Evolutionary conservation across 2,888 invertebrate genomes (phyloP).

Genomic region (Sphaeridia pumilis): DNA sequence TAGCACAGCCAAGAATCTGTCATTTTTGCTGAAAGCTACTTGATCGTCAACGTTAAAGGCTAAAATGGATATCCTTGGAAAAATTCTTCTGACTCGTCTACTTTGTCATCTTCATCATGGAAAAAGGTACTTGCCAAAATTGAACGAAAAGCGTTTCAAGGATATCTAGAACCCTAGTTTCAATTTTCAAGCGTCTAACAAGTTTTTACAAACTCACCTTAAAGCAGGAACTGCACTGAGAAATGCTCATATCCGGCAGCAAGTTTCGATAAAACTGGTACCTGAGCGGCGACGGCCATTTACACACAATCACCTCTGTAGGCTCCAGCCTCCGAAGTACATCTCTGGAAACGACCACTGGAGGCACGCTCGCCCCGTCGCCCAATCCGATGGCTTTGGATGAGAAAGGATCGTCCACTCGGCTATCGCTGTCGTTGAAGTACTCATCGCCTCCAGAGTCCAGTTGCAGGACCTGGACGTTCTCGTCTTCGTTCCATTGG

Average conservation of each 20-base stretch:
- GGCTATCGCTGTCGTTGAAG: conserved; percentile 12
- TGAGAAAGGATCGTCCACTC: conserved; percentile 25
- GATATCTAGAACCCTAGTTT: too few relatives aligned
- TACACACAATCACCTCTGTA: conserved; percentile 65
- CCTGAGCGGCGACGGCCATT: conserved; percentile 58
- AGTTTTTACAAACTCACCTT: conserved; percentile 64
- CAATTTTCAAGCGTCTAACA: too few relatives aligned
- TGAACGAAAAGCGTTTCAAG: too few relatives aligned
- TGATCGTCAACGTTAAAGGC: too few relatives aligned
- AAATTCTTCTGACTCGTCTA: too few relatives aligned
- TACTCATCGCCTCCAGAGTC: conserved; percentile 25
- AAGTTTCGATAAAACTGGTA: conserved; percentile 79
- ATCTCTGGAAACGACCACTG: conserved; percentile 47
- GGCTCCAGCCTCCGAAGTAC: conserved; percentile 67
- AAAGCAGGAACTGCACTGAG: conserved; percentile 73
- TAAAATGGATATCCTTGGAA: too few relatives aligned
- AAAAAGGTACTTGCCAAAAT: too few relatives aligned
- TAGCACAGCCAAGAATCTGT: too few relatives aligned
- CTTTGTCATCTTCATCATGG: too few relatives aligned
- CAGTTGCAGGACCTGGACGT: conserved; percentile 47
- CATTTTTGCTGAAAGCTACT: too few relatives aligned
- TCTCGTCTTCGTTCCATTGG: conserved; percentile 44
- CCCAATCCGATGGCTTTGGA: conserved; percentile 20
- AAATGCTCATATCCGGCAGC: conserved; percentile 81
- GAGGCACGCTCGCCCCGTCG: conserved; percentile 14